A percentile compares a stretch with the other conserved stretches of the same genome.
phyloP scores from a whole-genome alignment of 2,797 vertebrate species.

The Lagocephalus sceleratus region DNA sequence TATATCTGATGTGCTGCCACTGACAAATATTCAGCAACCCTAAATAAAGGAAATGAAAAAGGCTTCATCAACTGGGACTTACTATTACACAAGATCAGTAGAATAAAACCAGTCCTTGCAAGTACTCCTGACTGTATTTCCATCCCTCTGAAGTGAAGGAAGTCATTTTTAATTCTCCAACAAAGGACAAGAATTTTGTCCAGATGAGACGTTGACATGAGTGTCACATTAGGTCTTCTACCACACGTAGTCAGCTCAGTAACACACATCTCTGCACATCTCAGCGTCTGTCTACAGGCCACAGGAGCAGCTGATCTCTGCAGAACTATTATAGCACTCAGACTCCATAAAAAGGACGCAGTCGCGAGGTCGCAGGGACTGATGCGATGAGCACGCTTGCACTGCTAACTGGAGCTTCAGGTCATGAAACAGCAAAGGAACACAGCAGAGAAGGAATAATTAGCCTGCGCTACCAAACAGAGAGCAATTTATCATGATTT shows the following conservation, averaged over 20 bases:
- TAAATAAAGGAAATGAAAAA: too few species aligned
- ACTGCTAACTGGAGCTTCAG: slow-evolving; percentile 38
- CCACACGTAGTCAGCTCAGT: too few species aligned
- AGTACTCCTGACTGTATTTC: neutral
- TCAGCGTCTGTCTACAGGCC: neutral
- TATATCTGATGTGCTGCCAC: too few species aligned
- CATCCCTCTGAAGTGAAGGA: too few species aligned
- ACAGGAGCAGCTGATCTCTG: slow-evolving; percentile 32
- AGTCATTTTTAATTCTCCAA: too few species aligned
- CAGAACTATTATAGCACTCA: slow-evolving; percentile 58
- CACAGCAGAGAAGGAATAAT: slow-evolving; percentile 50
- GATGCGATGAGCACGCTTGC: slow-evolving; percentile 11
- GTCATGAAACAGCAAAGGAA: slow-evolving; percentile 38
- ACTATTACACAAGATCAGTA: too few species aligned
- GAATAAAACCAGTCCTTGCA: too few species aligned
- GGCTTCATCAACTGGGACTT: too few species aligned
- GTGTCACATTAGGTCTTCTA: too few species aligned
- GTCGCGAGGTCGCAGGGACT: slow-evolving; percentile 31
- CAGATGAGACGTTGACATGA: slow-evolving; percentile 14
- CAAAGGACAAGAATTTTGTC: too few species aligned
- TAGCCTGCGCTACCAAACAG: slow-evolving; percentile 54
- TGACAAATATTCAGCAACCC: too few species aligned
- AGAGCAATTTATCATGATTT: slow-evolving; percentile 66
- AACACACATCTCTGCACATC: too few species aligned
- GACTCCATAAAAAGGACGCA: slow-evolving; percentile 36